A percentile compares a stretch with the other conserved stretches of the same genome.
Evolutionary conservation across 2,113 vertebrate genomes (phyloP).

Genomic region (Centrocercus urophasianus): DNA sequence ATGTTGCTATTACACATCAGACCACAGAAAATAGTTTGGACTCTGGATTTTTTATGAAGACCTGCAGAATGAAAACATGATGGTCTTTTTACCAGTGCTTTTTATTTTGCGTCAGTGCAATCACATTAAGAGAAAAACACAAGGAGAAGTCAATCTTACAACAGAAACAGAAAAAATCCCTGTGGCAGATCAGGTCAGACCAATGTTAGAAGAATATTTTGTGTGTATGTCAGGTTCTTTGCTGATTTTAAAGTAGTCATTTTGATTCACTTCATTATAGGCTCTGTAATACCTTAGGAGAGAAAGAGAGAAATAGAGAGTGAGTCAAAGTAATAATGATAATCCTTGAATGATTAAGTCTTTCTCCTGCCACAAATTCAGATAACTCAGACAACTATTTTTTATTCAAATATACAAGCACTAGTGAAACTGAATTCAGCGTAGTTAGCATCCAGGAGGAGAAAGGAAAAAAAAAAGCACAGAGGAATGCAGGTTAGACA

Average conservation of each 20-base stretch:
- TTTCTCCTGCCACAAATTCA: constrained; percentile 66
- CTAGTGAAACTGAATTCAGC: background rate
- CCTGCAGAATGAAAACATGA: background rate
- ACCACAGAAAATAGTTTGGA: background rate
- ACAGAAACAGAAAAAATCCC: constrained; percentile 67
- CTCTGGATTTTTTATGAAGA: constrained; percentile 16
- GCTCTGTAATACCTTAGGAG: constrained; percentile 56
- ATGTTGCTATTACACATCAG: background rate
- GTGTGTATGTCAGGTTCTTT: constrained; percentile 73
- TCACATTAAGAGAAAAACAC: constrained; percentile 47
- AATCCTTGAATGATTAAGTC: constrained; percentile 66
- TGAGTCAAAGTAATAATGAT: constrained; percentile 73
- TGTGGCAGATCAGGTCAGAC: constrained; percentile 62
- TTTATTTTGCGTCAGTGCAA: constrained; percentile 46
- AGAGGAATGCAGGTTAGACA: background rate
- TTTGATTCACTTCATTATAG: constrained; percentile 78
- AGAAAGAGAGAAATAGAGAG: constrained; percentile 62
- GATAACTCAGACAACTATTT: constrained; percentile 61
- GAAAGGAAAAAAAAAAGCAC: no score
- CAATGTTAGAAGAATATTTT: constrained; percentile 72
- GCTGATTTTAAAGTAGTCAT: constrained; percentile 70
- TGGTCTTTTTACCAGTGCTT: constrained; percentile 6
- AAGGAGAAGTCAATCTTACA: constrained; percentile 35
- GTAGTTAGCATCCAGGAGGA: background rate
- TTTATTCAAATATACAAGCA: constrained; percentile 67